phyloP scores from a whole-genome alignment of 2,888 invertebrate species.

The Rhagonycha fulva region DNA sequence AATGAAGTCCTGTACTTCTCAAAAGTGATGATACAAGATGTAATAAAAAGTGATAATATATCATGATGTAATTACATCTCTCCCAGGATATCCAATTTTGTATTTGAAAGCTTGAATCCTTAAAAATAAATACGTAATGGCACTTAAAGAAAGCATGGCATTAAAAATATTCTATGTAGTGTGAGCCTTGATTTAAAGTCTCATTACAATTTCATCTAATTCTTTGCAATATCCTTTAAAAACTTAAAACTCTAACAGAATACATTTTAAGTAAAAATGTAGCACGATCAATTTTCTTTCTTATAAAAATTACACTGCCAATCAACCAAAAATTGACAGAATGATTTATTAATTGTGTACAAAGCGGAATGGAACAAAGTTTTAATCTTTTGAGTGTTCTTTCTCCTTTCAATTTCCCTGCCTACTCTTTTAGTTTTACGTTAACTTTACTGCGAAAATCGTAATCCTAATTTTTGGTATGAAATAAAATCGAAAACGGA shows the following conservation, averaged over 20 bases:
- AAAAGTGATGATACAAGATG: no score
- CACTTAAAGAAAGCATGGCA: not conserved
- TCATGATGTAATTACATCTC: no score
- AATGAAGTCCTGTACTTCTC: no score
- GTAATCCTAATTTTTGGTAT: slow-evolving; percentile 27
- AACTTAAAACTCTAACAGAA: not conserved
- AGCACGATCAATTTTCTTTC: slow-evolving; percentile 28
- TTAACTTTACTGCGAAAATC: slow-evolving; percentile 11
- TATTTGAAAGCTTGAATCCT: no score
- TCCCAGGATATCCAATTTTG: no score
- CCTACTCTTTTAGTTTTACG: slow-evolving; percentile 3
- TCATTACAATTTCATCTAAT: not conserved
- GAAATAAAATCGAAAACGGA: slow-evolving; percentile 24
- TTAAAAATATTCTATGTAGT: not conserved
- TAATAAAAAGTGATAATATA: no score
- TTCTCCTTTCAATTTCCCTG: slow-evolving; percentile 9
- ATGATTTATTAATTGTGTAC: slow-evolving; percentile 31
- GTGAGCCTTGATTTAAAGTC: not conserved
- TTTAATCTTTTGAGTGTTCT: slow-evolving; percentile 22
- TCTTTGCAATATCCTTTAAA: not conserved
- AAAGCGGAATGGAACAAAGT: slow-evolving; percentile 25
- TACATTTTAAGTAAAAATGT: slow-evolving; percentile 16
- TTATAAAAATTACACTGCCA: slow-evolving; percentile 28
- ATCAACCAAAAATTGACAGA: slow-evolving; percentile 26
- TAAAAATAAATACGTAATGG: no score